Evolutionary conservation across 2,113 vertebrate genomes (phyloP), one percentile per base, ranked within the genome.

Genomic region (chimpanzee (Pan troglodytes)): DNA sequence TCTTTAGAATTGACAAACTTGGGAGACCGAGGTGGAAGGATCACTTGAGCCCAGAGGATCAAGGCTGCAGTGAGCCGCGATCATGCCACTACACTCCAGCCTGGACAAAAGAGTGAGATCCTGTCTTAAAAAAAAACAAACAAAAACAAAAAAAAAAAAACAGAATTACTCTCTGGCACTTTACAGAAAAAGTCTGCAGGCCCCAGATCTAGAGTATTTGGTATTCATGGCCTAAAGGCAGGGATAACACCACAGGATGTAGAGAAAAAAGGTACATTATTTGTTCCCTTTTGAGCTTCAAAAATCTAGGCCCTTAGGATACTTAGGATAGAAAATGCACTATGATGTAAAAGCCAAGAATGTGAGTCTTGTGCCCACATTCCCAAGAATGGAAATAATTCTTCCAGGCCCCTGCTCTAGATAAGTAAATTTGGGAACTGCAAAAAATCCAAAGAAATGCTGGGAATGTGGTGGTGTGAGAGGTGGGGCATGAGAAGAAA

Each of bases 261-360:
- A 92, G 43, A 94, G 57, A 67, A 72, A 87, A 95, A 76, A 30
- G 16, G 1, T 88, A 45, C 38, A 92, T 92, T 92, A 68, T 95
- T 83, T 72, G 14, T 90, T 92, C 27, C 9, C 57, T 70, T 92
- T 92, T 70, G 61, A 78, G 67, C 25, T 82, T 94, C 23, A 40
- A 43, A 80, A 75, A 72, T 61, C 32, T 57, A 90, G 67, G 32
- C 20, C 40, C 57, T 94, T 50, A 70, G 48, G 57, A 86, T 81
- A 68, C 55, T 95, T 95, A 61, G 50, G n/a, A 70, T 38, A 72
- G 80, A 90, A 94, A 93, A 83, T 93, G 9, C 25, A 30, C 64
- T 93, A 25, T 82, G 67, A 87, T 86, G 67, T 81, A 68, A 86
- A 97, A 90, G 22, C 18, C 35, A 92, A 57, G 25, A 70, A 38